phyloP scores from a whole-genome alignment of 2,888 invertebrate species.

The Leptothorax acervorum region DNA sequence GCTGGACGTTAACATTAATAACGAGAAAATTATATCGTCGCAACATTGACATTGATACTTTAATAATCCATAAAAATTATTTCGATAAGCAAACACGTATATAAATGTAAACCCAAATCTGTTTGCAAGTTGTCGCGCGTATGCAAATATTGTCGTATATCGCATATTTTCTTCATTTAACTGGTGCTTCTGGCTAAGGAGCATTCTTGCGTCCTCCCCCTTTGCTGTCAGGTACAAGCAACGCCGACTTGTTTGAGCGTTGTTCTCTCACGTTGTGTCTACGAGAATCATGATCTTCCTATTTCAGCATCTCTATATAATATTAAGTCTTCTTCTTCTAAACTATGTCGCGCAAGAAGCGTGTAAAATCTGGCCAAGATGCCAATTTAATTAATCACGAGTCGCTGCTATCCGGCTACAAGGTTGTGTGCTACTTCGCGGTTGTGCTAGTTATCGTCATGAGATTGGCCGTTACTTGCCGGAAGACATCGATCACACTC shows the following conservation, averaged over 20 bases:
- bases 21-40: neutral
- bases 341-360: neutral
- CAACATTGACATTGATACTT: neutral
- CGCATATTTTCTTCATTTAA: too few relatives aligned
- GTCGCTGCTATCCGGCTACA: conserved; percentile 89
- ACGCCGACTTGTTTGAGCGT: too few relatives aligned
- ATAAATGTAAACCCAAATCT: conserved; percentile 6
- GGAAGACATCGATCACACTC: conserved; percentile 93
- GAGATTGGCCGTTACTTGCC: conserved; percentile 94
- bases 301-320: neutral
- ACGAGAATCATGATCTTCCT: conserved; percentile 3
- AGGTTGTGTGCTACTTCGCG: conserved; percentile 96
- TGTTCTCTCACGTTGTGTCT: too few relatives aligned
- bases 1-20: neutral
- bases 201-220: too few relatives aligned
- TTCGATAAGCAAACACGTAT: conserved; percentile 22
- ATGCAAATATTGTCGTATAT: too few relatives aligned
- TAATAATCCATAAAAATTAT: conserved; percentile 19
- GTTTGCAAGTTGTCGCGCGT: too few relatives aligned
- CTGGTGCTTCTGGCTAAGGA: too few relatives aligned
- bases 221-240: too few relatives aligned
- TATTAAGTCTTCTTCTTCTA: conserved; percentile 1
- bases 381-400: conserved; percentile 14
- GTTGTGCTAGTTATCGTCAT: conserved; percentile 97
- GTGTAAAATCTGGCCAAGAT: conserved; percentile 5